These are phyloP conservation scores for Adelphocoris suturalis DNA, from an alignment of 2,888 invertebrate species.

Conservation along the genomic window DNA sequence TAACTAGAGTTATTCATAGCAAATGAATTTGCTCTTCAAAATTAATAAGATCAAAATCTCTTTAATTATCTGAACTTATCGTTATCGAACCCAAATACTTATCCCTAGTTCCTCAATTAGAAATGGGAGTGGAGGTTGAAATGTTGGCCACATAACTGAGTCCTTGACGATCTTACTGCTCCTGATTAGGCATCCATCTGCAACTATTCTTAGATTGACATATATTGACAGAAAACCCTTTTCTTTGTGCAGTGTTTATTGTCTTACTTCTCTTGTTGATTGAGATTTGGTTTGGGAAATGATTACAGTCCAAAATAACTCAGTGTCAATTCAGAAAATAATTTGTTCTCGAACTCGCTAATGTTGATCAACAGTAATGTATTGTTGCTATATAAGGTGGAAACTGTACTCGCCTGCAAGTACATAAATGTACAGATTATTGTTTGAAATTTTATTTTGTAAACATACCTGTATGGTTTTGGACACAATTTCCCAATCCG, in stretches of 20 bases:
- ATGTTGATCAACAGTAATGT: not conserved
- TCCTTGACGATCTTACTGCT: not conserved
- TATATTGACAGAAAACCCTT: not conserved
- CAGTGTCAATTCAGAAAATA: too few relatives aligned
- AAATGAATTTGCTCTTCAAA: too few relatives aligned
- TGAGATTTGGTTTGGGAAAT: not conserved
- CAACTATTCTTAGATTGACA: not conserved
- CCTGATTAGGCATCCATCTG: not conserved
- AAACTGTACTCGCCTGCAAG: too few relatives aligned
- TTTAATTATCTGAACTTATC: not conserved
- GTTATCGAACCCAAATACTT: not conserved
- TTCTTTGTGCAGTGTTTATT: not conserved
- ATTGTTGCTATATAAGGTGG: too few relatives aligned
- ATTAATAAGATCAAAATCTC: not conserved
- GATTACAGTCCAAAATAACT: too few relatives aligned
- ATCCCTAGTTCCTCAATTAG: not conserved
- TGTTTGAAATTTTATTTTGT: too few relatives aligned
- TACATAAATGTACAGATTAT: too few relatives aligned
- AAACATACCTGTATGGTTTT: too few relatives aligned
- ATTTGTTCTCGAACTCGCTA: not conserved
- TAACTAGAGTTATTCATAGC: too few relatives aligned
- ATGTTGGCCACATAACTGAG: constrained; percentile 60
- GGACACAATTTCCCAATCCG: too few relatives aligned
- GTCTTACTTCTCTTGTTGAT: not conserved
- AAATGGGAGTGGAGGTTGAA: constrained; percentile 56